Conservation (phyloP, 1,140 invertebrate species). For the Temnothorax nylanderi region DNA sequence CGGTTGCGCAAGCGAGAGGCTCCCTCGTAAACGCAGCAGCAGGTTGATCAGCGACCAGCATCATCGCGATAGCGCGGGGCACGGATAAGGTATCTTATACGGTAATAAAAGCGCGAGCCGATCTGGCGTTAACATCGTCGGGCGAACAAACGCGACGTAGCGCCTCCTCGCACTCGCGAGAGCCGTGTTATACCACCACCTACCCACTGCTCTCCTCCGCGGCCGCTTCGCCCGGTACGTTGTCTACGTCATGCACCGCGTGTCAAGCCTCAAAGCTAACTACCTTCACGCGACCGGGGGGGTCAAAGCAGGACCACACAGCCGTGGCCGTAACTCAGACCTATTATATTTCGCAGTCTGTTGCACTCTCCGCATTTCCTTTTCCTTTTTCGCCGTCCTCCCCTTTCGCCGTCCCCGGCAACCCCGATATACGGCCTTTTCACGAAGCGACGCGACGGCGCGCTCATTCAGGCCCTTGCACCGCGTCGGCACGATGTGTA, state of each 20-base stretch:
- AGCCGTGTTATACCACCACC: conserved; percentile 20
- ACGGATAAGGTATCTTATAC: conserved; percentile 29
- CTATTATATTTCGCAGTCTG: conserved; percentile 69
- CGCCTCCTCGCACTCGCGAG: neutral
- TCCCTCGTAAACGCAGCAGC: conserved; percentile 41
- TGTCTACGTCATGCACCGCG: conserved; percentile 3
- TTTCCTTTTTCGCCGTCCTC: neutral
- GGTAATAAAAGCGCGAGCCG: conserved; percentile 30
- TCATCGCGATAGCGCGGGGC: conserved; percentile 32
- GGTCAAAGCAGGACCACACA: conserved; percentile 62
- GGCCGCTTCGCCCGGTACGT: neutral
- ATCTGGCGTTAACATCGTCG: conserved; percentile 33
- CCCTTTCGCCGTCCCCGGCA: neutral
- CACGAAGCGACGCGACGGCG: neutral
- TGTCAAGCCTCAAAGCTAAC: conserved; percentile 48
- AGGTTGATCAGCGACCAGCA: conserved; percentile 26
- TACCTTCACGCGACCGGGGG: conserved; percentile 36
- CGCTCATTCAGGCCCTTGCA: neutral
- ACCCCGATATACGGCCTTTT: conserved; percentile 18
- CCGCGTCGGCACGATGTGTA: neutral
- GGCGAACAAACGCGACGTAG: conserved; percentile 24
- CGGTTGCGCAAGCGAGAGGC: neutral
- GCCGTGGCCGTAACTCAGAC: conserved; percentile 64
- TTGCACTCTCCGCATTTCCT: conserved; percentile 28
- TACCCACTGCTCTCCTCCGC: neutral